phyloP scores from a whole-genome alignment of 37 sponge, comb jelly and placozoan species.

The Diacarnus erythraeanus region DNA sequence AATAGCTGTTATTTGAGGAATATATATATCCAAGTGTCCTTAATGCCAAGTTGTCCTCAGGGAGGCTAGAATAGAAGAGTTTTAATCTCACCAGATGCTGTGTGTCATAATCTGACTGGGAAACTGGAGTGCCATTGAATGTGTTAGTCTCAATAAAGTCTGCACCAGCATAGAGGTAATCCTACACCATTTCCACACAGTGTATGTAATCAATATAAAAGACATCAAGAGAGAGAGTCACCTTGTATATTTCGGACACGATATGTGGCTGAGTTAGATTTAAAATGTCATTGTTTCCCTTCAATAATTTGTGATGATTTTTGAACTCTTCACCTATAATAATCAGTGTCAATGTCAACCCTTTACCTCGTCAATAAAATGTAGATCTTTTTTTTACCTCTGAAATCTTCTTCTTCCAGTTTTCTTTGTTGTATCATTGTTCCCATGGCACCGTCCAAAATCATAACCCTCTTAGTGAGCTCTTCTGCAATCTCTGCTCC shows the following conservation, averaged over 20 bases:
- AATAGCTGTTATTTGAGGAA: too few relatives aligned
- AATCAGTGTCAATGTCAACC: too few relatives aligned
- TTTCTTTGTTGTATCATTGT: slow-evolving; percentile 92
- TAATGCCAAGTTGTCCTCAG: too few relatives aligned
- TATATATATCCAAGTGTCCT: too few relatives aligned
- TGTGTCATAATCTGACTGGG: slow-evolving; percentile 90
- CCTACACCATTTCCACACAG: slow-evolving; percentile 22
- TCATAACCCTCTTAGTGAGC: slow-evolving; percentile 83
- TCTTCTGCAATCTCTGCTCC: too few relatives aligned
- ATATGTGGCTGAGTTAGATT: slow-evolving; percentile 91
- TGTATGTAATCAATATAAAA: not conserved
- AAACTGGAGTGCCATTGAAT: slow-evolving; percentile 93
- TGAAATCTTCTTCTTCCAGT: slow-evolving; percentile 88
- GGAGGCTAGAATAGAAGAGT: too few relatives aligned
- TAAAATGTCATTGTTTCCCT: slow-evolving; percentile 96
- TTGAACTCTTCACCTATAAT: slow-evolving; percentile 86
- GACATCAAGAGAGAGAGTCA: not conserved
- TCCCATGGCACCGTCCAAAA: slow-evolving; percentile 98
- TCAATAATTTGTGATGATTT: slow-evolving; percentile 85
- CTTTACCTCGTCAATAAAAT: not conserved
- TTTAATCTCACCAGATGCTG: slow-evolving; percentile 72
- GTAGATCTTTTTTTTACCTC: too few relatives aligned
- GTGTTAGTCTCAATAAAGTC: slow-evolving; percentile 98
- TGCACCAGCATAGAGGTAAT: slow-evolving; percentile 92
- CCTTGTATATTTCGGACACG: slow-evolving; percentile 91